These are phyloP conservation scores for Zeus faber DNA, from an alignment of 2,113 vertebrate species.

Conservation along the genomic window DNA sequence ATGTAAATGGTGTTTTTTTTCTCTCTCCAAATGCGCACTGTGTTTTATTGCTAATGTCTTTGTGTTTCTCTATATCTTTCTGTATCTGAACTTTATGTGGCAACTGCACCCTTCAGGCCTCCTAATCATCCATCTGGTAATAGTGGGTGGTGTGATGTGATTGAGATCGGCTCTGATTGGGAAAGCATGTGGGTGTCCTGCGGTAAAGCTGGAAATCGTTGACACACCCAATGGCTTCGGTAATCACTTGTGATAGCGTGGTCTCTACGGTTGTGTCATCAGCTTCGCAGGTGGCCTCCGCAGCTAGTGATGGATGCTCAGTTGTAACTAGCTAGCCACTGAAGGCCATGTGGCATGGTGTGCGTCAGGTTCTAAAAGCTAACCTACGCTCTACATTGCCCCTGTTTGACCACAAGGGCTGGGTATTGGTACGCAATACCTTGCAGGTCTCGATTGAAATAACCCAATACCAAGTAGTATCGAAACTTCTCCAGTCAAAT, in stretches of 20 bases:
- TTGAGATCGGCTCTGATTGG: conserved; percentile 31
- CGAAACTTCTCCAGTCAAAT: too few relatives aligned
- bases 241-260: conserved; percentile 21
- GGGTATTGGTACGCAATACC: too few relatives aligned
- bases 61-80: conserved; percentile 8
- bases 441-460: too few relatives aligned
- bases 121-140: conserved; percentile 30
- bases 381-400: background rate
- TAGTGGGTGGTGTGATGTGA: conserved; percentile 1
- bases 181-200: conserved; percentile 18
- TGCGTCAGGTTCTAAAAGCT: background rate
- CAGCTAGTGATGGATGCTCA: conserved; percentile 22
- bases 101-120: conserved; percentile 1
- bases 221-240: conserved; percentile 12
- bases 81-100: background rate
- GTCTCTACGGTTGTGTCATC: conserved; percentile 25
- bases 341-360: background rate
- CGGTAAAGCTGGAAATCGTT: conserved; percentile 13
- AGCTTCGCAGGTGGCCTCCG: conserved; percentile 31
- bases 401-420: too few relatives aligned
- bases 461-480: too few relatives aligned
- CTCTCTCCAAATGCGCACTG: conserved; percentile 3
- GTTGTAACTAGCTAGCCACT: conserved; percentile 16
- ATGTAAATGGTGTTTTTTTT: too few relatives aligned
- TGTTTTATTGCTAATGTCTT: conserved; percentile 4